phyloP scores from a whole-genome alignment of 2,797 vertebrate genomes.

The Sebastes hubbsi region DNA sequence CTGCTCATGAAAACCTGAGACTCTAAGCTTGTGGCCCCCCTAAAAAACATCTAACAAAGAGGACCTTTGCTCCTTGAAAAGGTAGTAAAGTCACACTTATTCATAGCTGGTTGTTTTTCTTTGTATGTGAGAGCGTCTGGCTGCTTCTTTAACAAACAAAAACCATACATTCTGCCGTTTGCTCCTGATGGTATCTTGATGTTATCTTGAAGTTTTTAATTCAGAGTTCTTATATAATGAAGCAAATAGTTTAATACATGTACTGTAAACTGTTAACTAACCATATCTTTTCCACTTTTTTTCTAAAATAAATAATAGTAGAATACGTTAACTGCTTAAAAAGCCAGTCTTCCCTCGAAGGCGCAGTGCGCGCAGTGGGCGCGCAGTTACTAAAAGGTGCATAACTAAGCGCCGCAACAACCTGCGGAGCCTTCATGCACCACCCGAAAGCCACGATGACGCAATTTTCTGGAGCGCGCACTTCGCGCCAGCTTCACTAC shows the following conservation, averaged over 20 bases:
- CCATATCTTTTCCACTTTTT: not conserved
- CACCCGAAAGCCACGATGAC: too few species aligned
- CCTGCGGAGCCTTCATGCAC: too few species aligned
- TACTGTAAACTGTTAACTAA: not conserved
- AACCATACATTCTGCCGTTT: not conserved
- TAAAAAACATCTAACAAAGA: conserved; percentile 41
- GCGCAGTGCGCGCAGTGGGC: too few species aligned
- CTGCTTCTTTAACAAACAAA: not conserved
- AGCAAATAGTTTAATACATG: not conserved
- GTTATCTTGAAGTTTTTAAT: not conserved
- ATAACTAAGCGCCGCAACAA: too few species aligned
- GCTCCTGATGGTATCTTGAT: not conserved
- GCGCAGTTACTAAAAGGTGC: too few species aligned
- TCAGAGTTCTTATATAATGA: not conserved
- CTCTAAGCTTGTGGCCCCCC: not conserved
- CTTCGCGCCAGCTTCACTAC: too few species aligned
- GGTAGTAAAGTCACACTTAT: conserved; percentile 25
- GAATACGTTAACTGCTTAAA: not conserved
- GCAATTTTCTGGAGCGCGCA: too few species aligned
- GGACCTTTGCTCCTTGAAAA: conserved; percentile 38
- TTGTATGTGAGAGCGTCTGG: not conserved
- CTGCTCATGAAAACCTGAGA: conserved; percentile 46
- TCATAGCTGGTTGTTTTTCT: conserved; percentile 27
- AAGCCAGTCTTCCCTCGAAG: not conserved
- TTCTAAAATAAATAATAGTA: not conserved